Evolutionary conservation across 2,113 vertebrate species (phyloP).

Genomic region (Strix aluco): DNA sequence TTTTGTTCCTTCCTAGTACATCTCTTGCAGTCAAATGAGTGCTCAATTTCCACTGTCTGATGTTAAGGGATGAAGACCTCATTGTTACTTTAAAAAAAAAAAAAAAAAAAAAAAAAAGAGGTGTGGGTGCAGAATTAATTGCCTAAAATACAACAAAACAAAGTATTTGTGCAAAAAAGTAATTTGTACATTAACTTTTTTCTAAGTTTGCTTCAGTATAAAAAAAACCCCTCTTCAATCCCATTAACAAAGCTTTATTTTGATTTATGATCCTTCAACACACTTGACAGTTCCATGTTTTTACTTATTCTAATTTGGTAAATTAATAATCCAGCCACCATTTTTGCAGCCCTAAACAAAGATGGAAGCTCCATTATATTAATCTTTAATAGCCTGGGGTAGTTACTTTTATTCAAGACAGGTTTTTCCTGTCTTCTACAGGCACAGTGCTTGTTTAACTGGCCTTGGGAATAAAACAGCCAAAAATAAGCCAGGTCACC

Average conservation of each 20-base stretch:
- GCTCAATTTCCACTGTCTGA: conserved; percentile 22
- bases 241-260: conserved; percentile 23
- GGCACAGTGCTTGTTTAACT: conserved; percentile 13
- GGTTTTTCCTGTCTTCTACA: neutral
- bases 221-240: conserved; percentile 21
- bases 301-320: neutral
- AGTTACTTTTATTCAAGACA: neutral
- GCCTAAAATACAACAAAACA: conserved; percentile 36
- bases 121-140: conserved; percentile 10
- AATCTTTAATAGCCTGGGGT: neutral
- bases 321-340: neutral
- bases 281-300: neutral
- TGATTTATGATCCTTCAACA: neutral
- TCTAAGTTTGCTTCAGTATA: conserved; percentile 62
- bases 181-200: conserved; percentile 37
- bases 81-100: neutral
- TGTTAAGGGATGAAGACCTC: conserved; percentile 29
- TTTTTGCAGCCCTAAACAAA: conserved; percentile 7
- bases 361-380: neutral
- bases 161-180: conserved; percentile 34
- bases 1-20: conserved; percentile 40
- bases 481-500: conserved; percentile 27
- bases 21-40: conserved; percentile 32
- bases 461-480: neutral
- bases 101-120: neutral